Evolutionary conservation across 2,888 invertebrate species (phyloP), one percentile per base, ranked within the genome.

Genomic region (Lapara coniferarum): DNA sequence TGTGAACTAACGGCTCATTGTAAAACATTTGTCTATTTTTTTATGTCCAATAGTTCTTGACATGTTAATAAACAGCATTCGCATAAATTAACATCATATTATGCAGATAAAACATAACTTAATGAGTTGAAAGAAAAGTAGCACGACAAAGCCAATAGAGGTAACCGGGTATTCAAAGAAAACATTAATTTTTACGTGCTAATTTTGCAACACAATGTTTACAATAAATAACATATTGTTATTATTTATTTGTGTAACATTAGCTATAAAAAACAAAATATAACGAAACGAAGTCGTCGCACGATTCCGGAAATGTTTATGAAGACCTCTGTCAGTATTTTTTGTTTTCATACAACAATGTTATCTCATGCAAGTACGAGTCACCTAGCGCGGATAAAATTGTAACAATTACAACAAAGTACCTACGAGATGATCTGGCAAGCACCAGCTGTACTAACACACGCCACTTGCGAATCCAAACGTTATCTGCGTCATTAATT

Each of bases 401-500:
- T 75, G 69, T 73, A 74, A 73, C 72, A 78, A 78, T 75, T 77
- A 73, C 70, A 72, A 70, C 63, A 37, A 37, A 37, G 71, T 71
- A 74, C 70, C 74, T 74, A 74, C 76, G 74, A 77, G 73, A 70
- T 70, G 72, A 57, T 37, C 52, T 57, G 57, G 37, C 13, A 56
- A 66, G 66, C 68, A 71, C 52, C 91, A 87, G 86, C 89, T 91
- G 91, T 76, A 80, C 79, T 75, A 87, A 91, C 82, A 88, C 7
- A 25, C 70, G 77, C 73, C 89, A 88, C 84, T 86, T 89, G 82
- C 75, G 75, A 71, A 76, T 69, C 77, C 80, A 82, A 83, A 84
- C 83, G 81, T 72, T 70, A 71, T 74, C 81, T 90, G 89, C 92
- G 92, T 92, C 92, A 92, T 86, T 52, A 70, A 73, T 82, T 88